Evolutionary conservation across 2,888 invertebrate genomes (phyloP), one percentile per base, ranked within the genome.

Genomic region (Chrysodeixis includens): DNA sequence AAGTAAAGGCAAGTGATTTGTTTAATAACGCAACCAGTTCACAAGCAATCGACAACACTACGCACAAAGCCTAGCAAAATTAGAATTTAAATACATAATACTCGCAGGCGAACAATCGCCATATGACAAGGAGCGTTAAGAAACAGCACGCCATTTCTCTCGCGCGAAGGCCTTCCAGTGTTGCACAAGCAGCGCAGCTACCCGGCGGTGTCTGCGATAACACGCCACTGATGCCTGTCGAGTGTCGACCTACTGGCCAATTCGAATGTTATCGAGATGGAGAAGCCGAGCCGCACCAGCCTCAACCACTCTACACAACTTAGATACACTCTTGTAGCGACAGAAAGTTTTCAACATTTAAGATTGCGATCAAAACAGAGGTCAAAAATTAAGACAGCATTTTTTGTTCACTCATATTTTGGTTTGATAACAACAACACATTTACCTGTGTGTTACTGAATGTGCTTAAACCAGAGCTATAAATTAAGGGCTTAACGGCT

Each of bases 121-220:
- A 86, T 88, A 89, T 90, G 91, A 91, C 91, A 90, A 90, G 88
- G 79, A 84, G 83, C 75, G 81, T 93, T 92, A 89, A 85, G 92
- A 91, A 93, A 94, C 87, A 81, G 82, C 86, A 84, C 88, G 86
- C 91, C 93, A 91, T 91, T 91, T 93, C 93, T 94, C 92, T 92
- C 85, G 82, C 76, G 84, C 82, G 89, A 92, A 93, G 93, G 93
- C 91, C 93, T 94, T 90, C 92, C 81, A 91, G 88, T 90, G 83
- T 93, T 93, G 88, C 92, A 87, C 92, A 93, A 94, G 56, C 61
- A 58, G 88, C 91, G 87, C 92, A 93, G 56, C 61, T 58, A 81
- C 76, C 77, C 79, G 82, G 83, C 83, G 84, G 82, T 83, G 80
- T 85, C 71, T 73, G 57, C 81, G 81, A 83, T 82, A 83, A 76